These are phyloP conservation scores for Donacobius atricapilla DNA, from an alignment of 2,113 vertebrate genomes.

Conservation along the genomic window DNA sequence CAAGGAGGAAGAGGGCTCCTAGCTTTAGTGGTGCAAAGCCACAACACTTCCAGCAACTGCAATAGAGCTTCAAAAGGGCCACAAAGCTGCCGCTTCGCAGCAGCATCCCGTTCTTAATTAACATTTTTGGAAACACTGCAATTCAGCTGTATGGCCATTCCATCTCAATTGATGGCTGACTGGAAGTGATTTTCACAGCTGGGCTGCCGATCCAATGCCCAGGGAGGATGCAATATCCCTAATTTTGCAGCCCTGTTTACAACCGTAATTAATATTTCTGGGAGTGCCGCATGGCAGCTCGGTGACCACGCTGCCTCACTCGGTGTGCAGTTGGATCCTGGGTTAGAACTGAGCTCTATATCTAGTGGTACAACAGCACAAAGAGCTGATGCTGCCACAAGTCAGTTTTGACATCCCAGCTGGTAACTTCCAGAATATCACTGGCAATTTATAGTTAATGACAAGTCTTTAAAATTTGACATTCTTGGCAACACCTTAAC, in stretches of 20 bases:
- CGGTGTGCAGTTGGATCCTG: background rate
- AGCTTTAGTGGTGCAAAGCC: background rate
- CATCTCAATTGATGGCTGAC: conserved; percentile 61
- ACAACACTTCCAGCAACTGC: background rate
- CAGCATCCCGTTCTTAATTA: conserved; percentile 52
- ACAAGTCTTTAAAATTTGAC: background rate
- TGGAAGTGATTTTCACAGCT: conserved; percentile 74
- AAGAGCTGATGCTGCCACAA: background rate
- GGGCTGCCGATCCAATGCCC: conserved; percentile 65
- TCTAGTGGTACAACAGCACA: background rate
- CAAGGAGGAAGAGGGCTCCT: background rate
- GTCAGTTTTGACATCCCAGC: background rate
- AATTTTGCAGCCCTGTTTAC: conserved; percentile 47
- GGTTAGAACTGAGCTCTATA: background rate
- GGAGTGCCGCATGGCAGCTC: conserved; percentile 8
- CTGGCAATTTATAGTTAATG: background rate
- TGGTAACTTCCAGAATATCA: background rate
- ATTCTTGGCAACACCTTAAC: background rate
- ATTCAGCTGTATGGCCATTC: conserved; percentile 72
- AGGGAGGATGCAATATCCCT: conserved; percentile 57
- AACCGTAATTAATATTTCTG: conserved; percentile 72
- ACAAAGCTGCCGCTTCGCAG: conserved; percentile 58
- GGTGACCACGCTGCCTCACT: background rate
- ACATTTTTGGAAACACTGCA: conserved; percentile 67
- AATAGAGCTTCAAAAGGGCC: conserved; percentile 26